phyloP scores from a whole-genome alignment of 2,113 vertebrate genomes.

The Zootoca vivipara region DNA sequence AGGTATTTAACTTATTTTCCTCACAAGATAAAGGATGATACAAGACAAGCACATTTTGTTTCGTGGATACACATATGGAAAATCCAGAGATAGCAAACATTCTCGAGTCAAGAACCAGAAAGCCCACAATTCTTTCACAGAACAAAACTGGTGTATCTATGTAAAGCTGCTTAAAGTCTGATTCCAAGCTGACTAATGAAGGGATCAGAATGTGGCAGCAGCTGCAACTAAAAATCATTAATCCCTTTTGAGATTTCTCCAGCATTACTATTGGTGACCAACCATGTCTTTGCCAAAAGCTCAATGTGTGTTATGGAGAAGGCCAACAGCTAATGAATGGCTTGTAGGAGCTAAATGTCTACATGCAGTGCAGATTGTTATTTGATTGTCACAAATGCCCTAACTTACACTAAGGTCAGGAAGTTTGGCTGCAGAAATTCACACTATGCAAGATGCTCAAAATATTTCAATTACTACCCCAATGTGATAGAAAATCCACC shows the following conservation, averaged over 20 bases:
- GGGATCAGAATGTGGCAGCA: slow-evolving; percentile 1
- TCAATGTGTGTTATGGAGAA: neutral
- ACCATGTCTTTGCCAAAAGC: slow-evolving; percentile 1
- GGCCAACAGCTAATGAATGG: slow-evolving; percentile 18
- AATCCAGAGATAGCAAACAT: neutral
- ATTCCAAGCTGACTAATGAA: slow-evolving; percentile 6
- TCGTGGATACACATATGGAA: neutral
- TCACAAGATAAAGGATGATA: neutral
- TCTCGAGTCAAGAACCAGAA: neutral
- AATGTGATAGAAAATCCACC: neutral
- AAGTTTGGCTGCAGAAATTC: neutral
- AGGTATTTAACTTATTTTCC: neutral
- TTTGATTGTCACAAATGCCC: slow-evolving; percentile 3
- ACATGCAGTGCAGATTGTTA: neutral
- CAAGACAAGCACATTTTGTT: neutral
- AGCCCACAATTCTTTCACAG: neutral
- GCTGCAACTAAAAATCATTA: slow-evolving; percentile 16
- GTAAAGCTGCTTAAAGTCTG: neutral
- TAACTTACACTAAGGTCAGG: neutral
- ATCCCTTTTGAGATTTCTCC: slow-evolving; percentile 13
- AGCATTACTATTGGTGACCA: neutral
- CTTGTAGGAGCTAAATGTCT: slow-evolving; percentile 12
- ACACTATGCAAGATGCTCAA: neutral
- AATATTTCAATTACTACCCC: neutral
- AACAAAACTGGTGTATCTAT: neutral